Evolutionary conservation across 2,797 vertebrate genomes (phyloP).

Genomic region (Masticophis lateralis): DNA sequence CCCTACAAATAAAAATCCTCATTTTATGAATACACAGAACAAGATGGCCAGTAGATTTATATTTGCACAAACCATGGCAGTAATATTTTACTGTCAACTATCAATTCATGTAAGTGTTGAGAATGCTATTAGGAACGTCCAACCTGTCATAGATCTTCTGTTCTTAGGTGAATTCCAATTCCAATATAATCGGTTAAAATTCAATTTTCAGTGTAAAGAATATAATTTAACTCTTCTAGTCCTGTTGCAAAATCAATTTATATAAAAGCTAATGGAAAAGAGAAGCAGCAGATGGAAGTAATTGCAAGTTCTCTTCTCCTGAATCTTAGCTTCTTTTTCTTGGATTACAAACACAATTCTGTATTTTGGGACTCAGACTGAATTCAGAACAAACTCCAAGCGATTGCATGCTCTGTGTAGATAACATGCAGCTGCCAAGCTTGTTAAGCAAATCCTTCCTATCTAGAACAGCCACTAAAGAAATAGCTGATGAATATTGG

Average conservation of each 20-base stretch:
- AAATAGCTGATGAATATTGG: background rate
- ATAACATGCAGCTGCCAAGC: constrained; percentile 4
- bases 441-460: constrained; percentile 4
- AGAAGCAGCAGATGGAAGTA: background rate
- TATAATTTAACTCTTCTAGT: background rate
- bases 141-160: background rate
- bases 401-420: background rate
- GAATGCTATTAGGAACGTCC: background rate
- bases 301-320: background rate
- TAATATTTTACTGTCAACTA: background rate
- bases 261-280: background rate
- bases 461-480: background rate
- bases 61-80: background rate
- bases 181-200: background rate
- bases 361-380: background rate
- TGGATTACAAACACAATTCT: constrained; percentile 2
- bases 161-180: background rate
- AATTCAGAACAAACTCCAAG: background rate
- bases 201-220: background rate
- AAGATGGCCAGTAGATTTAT: background rate
- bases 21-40: background rate
- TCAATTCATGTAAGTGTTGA: background rate
- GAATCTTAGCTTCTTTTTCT: background rate
- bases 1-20: background rate
- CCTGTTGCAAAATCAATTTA: background rate